phyloP scores from a whole-genome alignment of 2,113 vertebrate genomes.

The Morone saxatilis region DNA sequence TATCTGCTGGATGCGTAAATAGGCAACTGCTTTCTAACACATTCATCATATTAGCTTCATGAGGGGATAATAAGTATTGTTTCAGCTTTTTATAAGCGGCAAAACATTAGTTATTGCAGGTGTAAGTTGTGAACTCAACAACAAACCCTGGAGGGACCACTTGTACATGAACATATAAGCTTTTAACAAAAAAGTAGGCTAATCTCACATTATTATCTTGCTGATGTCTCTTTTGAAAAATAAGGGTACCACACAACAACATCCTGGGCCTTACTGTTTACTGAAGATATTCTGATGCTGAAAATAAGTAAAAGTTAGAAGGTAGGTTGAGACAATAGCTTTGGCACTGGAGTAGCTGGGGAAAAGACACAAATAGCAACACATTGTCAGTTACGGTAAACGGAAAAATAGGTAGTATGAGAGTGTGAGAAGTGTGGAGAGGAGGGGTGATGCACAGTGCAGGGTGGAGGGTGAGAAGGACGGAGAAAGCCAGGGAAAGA shows the following conservation, averaged over 20 bases:
- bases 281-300: neutral
- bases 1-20: neutral
- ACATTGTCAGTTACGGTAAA: neutral
- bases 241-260: neutral
- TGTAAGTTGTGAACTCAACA: neutral
- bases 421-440: conserved; percentile 23
- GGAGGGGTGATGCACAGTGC: conserved; percentile 22
- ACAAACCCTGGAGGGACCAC: neutral
- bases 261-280: neutral
- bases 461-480: neutral
- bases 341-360: neutral
- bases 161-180: neutral
- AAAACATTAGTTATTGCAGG: neutral
- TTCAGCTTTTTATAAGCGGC: neutral
- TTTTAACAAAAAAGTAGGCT: neutral
- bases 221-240: neutral
- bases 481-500: conserved; percentile 9
- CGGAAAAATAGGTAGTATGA: conserved; percentile 2
- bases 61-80: no score
- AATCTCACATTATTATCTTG: neutral
- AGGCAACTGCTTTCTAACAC: neutral
- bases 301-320: neutral
- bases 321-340: neutral
- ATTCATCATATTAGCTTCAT: neutral
- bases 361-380: conserved; percentile 16